Conservation (phyloP, 2,797 vertebrate genomes). For the Tiaroga cobitis region DNA sequence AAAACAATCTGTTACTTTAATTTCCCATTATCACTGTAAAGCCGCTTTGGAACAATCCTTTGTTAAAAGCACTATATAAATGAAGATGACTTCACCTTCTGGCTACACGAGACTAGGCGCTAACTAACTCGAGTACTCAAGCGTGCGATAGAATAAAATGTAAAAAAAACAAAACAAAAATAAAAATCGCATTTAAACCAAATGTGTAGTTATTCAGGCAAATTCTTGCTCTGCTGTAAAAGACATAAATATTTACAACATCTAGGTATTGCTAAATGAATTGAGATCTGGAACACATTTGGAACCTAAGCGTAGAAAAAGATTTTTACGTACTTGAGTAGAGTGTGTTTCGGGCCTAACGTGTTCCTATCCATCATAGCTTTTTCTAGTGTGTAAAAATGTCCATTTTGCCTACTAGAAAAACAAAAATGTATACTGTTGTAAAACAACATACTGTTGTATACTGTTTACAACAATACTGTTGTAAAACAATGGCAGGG, state of each 20-base stretch:
- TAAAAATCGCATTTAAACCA: background rate
- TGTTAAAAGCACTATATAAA: no score
- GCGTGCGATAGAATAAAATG: background rate
- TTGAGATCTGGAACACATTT: background rate
- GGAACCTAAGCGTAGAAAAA: background rate
- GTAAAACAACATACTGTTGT: no score
- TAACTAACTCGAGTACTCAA: background rate
- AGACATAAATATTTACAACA: background rate
- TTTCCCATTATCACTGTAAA: no score
- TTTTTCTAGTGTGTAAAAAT: background rate
- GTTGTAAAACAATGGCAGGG: background rate
- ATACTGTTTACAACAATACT: background rate
- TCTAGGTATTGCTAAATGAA: background rate
- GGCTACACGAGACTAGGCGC: background rate
- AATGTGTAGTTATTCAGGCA: no score
- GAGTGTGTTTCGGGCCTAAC: background rate
- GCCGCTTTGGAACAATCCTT: no score
- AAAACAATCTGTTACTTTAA: no score
- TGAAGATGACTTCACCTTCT: background rate
- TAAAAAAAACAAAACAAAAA: no score
- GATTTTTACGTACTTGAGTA: background rate
- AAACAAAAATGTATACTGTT: background rate
- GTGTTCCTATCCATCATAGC: background rate
- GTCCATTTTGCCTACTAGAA: background rate
- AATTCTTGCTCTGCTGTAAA: background rate